A percentile compares a stretch with the other conserved stretches of the same genome.
Conservation (phyloP, 2,797 vertebrate species). For the Nyctalus aviator region DNA sequence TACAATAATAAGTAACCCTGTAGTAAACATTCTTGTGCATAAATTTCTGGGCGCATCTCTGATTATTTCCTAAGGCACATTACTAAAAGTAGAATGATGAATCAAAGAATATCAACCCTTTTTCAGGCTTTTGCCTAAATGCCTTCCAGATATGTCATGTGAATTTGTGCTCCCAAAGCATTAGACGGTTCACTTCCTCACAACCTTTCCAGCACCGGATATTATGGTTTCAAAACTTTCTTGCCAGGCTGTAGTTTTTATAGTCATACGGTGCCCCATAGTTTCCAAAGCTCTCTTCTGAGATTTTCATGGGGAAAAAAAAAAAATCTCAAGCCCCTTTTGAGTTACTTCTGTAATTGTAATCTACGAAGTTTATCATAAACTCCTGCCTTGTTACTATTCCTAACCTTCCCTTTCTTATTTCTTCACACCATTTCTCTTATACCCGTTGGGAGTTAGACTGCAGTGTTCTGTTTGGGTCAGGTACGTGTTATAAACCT, state of each 20-base stretch:
- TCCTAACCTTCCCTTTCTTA: constrained; percentile 26
- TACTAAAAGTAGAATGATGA: constrained; percentile 50
- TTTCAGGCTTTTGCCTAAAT: constrained; percentile 57
- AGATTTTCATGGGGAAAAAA: background rate
- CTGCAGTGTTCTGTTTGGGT: background rate
- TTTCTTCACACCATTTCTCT: constrained; percentile 29
- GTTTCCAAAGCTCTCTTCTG: background rate
- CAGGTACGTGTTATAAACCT: background rate
- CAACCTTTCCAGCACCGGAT: background rate
- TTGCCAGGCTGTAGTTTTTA: background rate
- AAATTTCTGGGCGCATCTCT: constrained; percentile 37
- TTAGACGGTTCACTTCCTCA: background rate
- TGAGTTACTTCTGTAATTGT: constrained; percentile 34
- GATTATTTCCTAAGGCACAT: constrained; percentile 48
- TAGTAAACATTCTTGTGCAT: constrained; percentile 10
- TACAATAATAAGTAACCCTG: constrained; percentile 9
- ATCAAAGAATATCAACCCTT: background rate
- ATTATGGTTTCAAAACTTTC: constrained; percentile 23
- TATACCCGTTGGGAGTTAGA: background rate
- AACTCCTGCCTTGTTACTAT: background rate
- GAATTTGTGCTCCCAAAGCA: constrained; percentile 22
- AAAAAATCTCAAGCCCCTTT: background rate
- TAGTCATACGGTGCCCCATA: background rate
- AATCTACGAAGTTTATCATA: constrained; percentile 28
- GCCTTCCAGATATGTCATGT: constrained; percentile 7